Evolutionary conservation across 2,113 vertebrate species (phyloP).

Genomic region (Rhombomys opimus): DNA sequence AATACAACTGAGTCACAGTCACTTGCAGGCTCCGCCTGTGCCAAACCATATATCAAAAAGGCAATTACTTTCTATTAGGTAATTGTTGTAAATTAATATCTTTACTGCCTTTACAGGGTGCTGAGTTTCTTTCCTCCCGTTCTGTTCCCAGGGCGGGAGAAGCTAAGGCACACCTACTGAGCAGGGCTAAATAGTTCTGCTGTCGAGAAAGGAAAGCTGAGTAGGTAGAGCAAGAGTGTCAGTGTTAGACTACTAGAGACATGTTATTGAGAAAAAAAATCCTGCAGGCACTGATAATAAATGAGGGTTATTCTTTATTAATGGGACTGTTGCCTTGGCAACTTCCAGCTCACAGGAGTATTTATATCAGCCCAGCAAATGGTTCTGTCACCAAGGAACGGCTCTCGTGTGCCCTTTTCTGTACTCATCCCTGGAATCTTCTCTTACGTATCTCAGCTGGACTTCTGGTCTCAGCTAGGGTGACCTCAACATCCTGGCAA

Average conservation of each 20-base stretch:
- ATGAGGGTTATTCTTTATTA: conserved; percentile 77
- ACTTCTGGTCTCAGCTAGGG: not conserved
- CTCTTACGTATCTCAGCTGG: not conserved
- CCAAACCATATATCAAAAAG: conserved; percentile 64
- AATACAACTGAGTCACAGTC: conserved; percentile 48
- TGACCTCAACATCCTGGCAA: conserved; percentile 8
- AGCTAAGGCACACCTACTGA: conserved; percentile 39
- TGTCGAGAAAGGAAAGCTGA: conserved; percentile 37
- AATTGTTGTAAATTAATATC: conserved; percentile 75
- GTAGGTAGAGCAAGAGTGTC: conserved; percentile 50
- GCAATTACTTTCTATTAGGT: conserved; percentile 71
- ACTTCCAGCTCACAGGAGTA: conserved; percentile 68
- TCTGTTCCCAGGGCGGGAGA: conserved; percentile 31
- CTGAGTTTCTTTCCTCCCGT: not conserved
- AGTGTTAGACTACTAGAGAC: conserved; percentile 44
- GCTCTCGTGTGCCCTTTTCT: not conserved
- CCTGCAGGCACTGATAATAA: conserved; percentile 72
- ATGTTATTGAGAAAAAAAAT: conserved; percentile 31
- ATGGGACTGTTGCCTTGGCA: conserved; percentile 76
- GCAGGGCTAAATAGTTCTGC: conserved; percentile 47
- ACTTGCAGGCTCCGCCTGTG: conserved; percentile 58
- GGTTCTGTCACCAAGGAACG: conserved; percentile 41
- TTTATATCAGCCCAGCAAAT: conserved; percentile 40
- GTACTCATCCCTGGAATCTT: not conserved
- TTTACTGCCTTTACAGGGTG: conserved; percentile 62